Conservation (phyloP, 2,888 invertebrate species). For the Mesochorus sp. region DNA sequence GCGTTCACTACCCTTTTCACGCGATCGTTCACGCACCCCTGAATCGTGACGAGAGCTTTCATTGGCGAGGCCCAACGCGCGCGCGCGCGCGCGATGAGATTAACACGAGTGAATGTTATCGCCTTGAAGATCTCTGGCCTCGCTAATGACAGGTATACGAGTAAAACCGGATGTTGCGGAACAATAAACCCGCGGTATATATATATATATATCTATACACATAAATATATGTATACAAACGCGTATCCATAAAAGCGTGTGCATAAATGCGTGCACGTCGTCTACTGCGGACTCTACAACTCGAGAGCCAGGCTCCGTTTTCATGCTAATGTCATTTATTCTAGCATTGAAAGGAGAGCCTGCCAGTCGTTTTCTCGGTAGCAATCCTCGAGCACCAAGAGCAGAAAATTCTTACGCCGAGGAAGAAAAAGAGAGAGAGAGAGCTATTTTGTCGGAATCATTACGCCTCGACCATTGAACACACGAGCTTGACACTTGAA, state of each 20-base stretch:
- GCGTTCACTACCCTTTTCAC: constrained; percentile 63
- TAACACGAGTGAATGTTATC: constrained; percentile 62
- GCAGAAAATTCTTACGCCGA: no score
- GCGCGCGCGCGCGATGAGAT: constrained; percentile 24
- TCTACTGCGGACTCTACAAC: neutral
- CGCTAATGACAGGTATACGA: constrained; percentile 66
- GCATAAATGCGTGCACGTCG: no score
- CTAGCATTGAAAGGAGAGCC: constrained; percentile 28
- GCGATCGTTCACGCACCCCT: constrained; percentile 65
- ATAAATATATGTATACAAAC: no score
- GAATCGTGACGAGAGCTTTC: constrained; percentile 57
- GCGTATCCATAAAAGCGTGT: no score
- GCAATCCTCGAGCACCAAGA: neutral
- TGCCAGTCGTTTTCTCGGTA: neutral
- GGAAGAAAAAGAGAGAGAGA: no score
- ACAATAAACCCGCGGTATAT: constrained; percentile 56
- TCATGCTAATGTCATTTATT: constrained; percentile 65
- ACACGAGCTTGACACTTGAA: no score
- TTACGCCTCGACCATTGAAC: no score
- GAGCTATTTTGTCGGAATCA: constrained; percentile 32
- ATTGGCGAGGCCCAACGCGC: constrained; percentile 42
- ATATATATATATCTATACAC: neutral
- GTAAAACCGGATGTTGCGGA: constrained; percentile 69
- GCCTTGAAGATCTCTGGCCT: constrained; percentile 44
- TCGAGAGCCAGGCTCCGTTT: constrained; percentile 41